Conservation (phyloP, 2,797 vertebrate genomes). For the Salarias fasciatus region DNA sequence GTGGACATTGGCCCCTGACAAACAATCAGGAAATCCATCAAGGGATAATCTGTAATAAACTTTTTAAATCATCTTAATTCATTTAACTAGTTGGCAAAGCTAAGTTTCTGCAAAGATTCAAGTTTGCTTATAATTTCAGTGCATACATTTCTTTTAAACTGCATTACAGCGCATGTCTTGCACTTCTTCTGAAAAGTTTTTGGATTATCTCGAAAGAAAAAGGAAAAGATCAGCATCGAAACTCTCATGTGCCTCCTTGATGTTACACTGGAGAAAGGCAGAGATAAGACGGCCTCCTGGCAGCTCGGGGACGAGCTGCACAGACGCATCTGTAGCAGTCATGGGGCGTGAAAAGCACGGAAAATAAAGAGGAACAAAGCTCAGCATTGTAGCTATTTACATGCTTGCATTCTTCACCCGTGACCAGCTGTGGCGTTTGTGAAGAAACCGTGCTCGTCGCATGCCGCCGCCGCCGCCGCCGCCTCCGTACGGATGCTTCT, state of each 20-base stretch:
- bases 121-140: neutral
- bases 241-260: neutral
- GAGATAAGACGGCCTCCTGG: neutral
- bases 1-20: too few relatives aligned
- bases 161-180: neutral
- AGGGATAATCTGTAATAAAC: too few relatives aligned
- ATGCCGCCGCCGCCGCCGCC: neutral
- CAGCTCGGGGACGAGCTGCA: slow-evolving; percentile 22
- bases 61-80: too few relatives aligned
- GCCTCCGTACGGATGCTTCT: slow-evolving; percentile 13
- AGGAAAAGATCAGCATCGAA: slow-evolving; percentile 1
- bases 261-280: slow-evolving; percentile 1
- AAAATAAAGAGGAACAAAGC: slow-evolving; percentile 49
- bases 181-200: too few relatives aligned
- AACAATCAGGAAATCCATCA: too few relatives aligned
- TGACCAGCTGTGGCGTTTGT: slow-evolving; percentile 3
- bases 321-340: slow-evolving; percentile 25
- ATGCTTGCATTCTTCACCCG: slow-evolving; percentile 36
- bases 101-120: too few relatives aligned
- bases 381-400: slow-evolving; percentile 53
- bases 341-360: slow-evolving; percentile 21
- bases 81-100: too few relatives aligned
- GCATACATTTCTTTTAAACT: neutral
- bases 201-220: neutral
- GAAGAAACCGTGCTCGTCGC: slow-evolving; percentile 4